Percentiles rank a stretch among this genome's conserved stretches.
phyloP scores from a whole-genome alignment of 1,140 invertebrate genomes.

The Tribolium castaneum region DNA sequence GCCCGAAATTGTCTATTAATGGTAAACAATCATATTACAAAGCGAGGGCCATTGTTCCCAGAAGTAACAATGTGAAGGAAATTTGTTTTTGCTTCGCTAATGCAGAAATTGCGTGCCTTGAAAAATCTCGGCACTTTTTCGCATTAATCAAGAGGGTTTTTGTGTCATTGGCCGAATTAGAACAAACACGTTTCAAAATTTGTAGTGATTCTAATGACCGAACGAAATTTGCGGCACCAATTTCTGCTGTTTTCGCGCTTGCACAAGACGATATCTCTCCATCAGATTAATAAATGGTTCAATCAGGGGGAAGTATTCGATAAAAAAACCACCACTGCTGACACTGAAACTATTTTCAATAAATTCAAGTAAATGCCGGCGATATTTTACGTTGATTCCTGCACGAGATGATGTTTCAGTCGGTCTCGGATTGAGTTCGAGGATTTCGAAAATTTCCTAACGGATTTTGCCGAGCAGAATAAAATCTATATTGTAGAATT shows the following conservation, averaged over 20 bases:
- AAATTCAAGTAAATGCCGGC: background rate
- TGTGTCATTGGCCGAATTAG: background rate
- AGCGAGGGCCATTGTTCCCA: background rate
- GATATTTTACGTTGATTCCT: background rate
- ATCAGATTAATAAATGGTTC: background rate
- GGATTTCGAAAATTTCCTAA: background rate
- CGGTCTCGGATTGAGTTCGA: background rate
- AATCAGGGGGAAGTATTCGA: background rate
- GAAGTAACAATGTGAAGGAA: background rate
- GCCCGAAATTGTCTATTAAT: conserved; percentile 3
- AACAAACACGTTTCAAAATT: background rate
- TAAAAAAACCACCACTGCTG: background rate
- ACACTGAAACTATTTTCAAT: background rate
- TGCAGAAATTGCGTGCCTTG: conserved; percentile 16
- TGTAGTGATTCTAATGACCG: background rate
- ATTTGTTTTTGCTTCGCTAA: background rate
- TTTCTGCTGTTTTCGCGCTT: background rate
- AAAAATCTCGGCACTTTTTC: background rate
- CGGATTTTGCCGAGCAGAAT: background rate
- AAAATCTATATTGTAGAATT: background rate
- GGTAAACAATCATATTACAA: conserved; percentile 12
- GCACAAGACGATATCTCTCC: background rate
- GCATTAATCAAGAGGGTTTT: background rate
- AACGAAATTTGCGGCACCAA: background rate
- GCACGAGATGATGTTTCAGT: background rate